A percentile compares a stretch with the other conserved stretches of the same genome.
Evolutionary conservation across 2,888 invertebrate species (phyloP).

Genomic region (Tipula lateralis): DNA sequence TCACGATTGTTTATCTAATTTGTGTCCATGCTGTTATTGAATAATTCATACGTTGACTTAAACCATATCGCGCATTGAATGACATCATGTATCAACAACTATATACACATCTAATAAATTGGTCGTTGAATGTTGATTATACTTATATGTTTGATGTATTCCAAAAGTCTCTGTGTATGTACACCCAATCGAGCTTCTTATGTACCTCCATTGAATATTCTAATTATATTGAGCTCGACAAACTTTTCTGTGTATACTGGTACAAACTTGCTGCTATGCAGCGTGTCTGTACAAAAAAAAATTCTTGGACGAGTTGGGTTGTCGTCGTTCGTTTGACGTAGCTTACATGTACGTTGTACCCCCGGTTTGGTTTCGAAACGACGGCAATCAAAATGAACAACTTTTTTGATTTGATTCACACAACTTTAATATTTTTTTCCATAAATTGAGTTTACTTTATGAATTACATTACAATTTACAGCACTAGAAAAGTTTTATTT

Average conservation of each 20-base stretch:
- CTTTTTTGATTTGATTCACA: not conserved
- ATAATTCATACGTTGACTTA: not conserved
- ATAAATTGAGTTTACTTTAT: conserved; percentile 19
- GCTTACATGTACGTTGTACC: not conserved
- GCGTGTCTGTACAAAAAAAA: no score
- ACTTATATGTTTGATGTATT: not conserved
- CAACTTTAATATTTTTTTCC: conserved; percentile 15
- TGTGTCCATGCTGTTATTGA: not conserved
- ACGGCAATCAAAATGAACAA: not conserved
- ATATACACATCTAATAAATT: not conserved
- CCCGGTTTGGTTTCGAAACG: not conserved
- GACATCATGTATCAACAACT: not conserved
- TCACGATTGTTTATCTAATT: no score
- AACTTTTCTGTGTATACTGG: not conserved
- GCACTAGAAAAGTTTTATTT: conserved; percentile 2
- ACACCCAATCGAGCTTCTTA: not conserved
- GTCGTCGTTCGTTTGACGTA: not conserved
- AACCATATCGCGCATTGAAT: not conserved
- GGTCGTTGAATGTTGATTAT: not conserved
- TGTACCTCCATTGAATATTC: not conserved
- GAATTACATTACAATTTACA: conserved; percentile 24
- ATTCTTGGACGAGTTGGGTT: not conserved
- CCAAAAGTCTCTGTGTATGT: not conserved
- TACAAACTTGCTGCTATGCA: not conserved
- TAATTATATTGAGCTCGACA: conserved; percentile 5